Evolutionary conservation across 2,113 vertebrate species (phyloP), one percentile per base, ranked within the genome.

Genomic region (Psittacula cyanocephala): DNA sequence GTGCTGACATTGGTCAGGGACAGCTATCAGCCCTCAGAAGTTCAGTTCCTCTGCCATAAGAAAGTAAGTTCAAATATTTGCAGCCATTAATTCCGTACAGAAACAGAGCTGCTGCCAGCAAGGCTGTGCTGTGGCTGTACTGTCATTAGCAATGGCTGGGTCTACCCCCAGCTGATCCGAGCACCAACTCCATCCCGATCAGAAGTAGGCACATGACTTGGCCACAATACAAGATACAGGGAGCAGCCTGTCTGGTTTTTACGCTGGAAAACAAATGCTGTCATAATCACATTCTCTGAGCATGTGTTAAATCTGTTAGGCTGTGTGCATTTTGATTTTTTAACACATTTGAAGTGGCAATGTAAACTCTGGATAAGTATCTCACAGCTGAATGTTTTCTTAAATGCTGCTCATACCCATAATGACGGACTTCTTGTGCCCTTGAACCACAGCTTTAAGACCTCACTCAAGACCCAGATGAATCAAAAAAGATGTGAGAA

Each of bases 21-120:
- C 65, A 37, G 39, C 62, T 20, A 28, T 4, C 31, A 12, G 4
- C 18, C 0, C 0, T 41, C 52, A 17, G 23, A 15, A 1, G 0
- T 43, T 60, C 0, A 0, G 39, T 7, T 47, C 47, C 64, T 63
- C 59, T 33, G 43, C 33, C 43, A 9, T 9, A 39, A n/a, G 33
- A 31, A 46, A 59, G 43, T 7, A 13, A 57, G 33, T 33, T 39
- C 18, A 37, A 59, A 6, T 86, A 88, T 47, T 17, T 53, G 23
- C 60, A 72, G 43, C 43, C 64, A 31, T 24, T 72, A 31, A 43
- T 47, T 59, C 47, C 7, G 10, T 28, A 47, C 64, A 91, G 70
- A n/a, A 81, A 6, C 7, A 1, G 53, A 59, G 65, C 59, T 47
- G 59, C 22, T n/a, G 63, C 44, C 37, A 57, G 39, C 23, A 10